These are phyloP conservation scores for Callipepla squamata DNA, from an alignment of 2,113 vertebrate species.

Conservation along the genomic window DNA sequence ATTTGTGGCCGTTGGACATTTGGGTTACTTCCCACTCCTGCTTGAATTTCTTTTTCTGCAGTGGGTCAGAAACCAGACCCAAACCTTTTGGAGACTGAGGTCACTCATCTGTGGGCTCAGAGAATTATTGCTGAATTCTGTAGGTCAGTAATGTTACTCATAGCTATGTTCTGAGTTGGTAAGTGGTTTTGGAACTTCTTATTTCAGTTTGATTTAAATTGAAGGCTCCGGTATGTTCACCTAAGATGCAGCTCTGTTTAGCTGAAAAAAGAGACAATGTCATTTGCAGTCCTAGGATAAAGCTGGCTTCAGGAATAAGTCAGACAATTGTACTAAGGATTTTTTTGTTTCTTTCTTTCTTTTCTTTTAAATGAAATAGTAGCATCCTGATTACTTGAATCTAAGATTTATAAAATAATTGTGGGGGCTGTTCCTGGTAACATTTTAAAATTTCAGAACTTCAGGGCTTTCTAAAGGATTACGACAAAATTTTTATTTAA, in stretches of 20 bases:
- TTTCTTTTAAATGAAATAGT: neutral
- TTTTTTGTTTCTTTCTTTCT: neutral
- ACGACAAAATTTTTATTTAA: neutral
- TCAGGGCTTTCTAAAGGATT: neutral
- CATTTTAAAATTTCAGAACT: neutral
- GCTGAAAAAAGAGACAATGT: neutral
- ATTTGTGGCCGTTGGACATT: neutral
- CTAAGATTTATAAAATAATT: neutral
- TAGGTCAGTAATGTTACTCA: neutral
- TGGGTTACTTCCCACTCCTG: neutral
- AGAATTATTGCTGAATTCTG: neutral
- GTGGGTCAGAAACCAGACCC: rapidly evolving
- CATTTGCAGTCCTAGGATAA: neutral
- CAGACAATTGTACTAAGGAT: neutral
- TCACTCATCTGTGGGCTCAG: neutral
- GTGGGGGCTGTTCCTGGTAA: neutral
- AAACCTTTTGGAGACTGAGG: neutral
- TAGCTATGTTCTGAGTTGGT: neutral
- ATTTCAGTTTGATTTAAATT: neutral
- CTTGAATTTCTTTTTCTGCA: neutral
- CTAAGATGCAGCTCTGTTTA: neutral
- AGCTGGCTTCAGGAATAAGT: neutral
- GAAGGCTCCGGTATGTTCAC: neutral
- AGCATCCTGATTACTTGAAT: neutral
- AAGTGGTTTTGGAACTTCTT: neutral